phyloP scores from a whole-genome alignment of 2,888 invertebrate genomes.

The Leptarthrus brevirostris region DNA sequence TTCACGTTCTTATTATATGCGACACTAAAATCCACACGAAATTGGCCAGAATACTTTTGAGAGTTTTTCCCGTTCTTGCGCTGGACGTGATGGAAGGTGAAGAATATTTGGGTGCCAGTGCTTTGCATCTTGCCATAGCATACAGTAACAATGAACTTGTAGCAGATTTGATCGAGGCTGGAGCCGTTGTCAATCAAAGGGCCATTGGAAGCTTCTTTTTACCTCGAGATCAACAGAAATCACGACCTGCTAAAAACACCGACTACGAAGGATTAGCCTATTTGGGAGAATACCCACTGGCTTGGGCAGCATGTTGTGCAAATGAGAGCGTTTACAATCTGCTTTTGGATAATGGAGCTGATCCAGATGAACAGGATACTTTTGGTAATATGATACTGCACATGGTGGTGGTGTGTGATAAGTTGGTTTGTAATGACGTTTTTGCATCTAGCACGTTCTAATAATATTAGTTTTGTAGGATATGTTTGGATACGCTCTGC shows the following conservation, averaged over 20 bases:
- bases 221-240: conserved; percentile 91
- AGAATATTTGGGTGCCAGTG: conserved; percentile 95
- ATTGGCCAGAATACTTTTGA: conserved; percentile 88
- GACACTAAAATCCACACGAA: conserved; percentile 81
- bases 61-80: conserved; percentile 90
- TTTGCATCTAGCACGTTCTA: neutral
- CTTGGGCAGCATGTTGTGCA: conserved; percentile 97
- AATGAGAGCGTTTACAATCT: conserved; percentile 98
- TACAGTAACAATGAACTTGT: conserved; percentile 96
- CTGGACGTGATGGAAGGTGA: conserved; percentile 97
- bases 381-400: conserved; percentile 99
- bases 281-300: conserved; percentile 95
- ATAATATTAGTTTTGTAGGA: conserved; percentile 73
- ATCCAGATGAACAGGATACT: conserved; percentile 95
- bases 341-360: conserved; percentile 89
- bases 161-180: conserved; percentile 90
- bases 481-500: conserved; percentile 97
- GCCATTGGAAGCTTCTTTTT: conserved; percentile 97
- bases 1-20: conserved; percentile 95
- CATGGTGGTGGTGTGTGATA: conserved; percentile 98
- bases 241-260: conserved; percentile 81
- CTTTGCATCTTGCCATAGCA: conserved; percentile 95
- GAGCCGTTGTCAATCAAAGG: conserved; percentile 91
- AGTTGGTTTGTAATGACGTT: conserved; percentile 77
- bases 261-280: conserved; percentile 98